Evolutionary conservation across 2,888 invertebrate species (phyloP).

Genomic region (Luperina nickerlii): DNA sequence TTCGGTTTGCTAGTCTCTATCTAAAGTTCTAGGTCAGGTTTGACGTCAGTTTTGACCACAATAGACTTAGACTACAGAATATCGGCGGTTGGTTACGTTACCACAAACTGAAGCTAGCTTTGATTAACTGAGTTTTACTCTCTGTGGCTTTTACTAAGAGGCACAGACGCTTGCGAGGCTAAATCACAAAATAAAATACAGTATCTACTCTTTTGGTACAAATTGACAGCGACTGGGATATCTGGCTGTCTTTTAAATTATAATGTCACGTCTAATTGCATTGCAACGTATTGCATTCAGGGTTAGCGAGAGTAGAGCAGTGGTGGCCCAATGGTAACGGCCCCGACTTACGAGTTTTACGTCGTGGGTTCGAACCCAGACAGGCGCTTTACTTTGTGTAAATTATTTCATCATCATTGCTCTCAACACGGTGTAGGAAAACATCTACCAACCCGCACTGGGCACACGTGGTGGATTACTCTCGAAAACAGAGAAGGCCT

Average conservation of each 20-base stretch:
- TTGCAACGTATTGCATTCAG: neutral
- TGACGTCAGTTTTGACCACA: neutral
- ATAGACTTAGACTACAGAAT: neutral
- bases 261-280: neutral
- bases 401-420: neutral
- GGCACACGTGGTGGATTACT: neutral
- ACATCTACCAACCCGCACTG: neutral
- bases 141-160: neutral
- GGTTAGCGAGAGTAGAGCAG: too few relatives aligned
- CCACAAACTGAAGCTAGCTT: neutral
- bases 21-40: slow-evolving; percentile 5
- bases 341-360: too few relatives aligned
- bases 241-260: neutral
- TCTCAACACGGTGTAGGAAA: neutral
- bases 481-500: neutral
- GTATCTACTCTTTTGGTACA: neutral
- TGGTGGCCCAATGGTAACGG: too few relatives aligned
- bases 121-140: neutral
- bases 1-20: neutral
- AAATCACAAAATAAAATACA: neutral
- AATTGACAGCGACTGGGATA: neutral
- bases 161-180: neutral
- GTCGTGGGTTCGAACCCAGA: too few relatives aligned
- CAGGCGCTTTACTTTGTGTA: neutral
- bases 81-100: neutral